These are phyloP conservation scores for Microcebus griseorufus DNA, from an alignment of 2,113 vertebrate genomes.

Conservation along the genomic window DNA sequence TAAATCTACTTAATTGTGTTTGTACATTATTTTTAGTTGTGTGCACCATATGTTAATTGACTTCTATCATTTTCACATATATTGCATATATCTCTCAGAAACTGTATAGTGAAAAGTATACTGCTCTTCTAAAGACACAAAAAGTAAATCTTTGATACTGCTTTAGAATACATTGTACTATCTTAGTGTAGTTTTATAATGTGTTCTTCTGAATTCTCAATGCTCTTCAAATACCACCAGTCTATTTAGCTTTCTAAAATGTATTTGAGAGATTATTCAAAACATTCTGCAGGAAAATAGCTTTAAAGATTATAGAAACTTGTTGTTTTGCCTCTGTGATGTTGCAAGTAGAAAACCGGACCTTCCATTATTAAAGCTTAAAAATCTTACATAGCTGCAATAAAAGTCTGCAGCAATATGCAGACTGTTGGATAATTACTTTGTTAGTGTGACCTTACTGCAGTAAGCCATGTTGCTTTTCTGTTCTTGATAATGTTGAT, in stretches of 20 bases:
- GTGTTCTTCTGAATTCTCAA: not conserved
- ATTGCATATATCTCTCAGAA: not conserved
- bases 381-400: not conserved
- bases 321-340: not conserved
- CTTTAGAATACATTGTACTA: conserved; percentile 4
- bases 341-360: not conserved
- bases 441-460: not conserved
- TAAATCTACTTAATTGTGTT: not conserved
- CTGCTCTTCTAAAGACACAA: not conserved
- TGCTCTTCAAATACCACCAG: not conserved
- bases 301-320: conserved; percentile 9
- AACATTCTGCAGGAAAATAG: not conserved
- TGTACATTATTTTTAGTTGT: not conserved
- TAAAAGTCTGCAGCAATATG: not conserved
- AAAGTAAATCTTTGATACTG: not conserved
- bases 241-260: not conserved
- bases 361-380: conserved; percentile 1
- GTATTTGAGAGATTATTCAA: conserved; percentile 52
- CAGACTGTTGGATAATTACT: not conserved
- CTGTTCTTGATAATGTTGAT: not conserved
- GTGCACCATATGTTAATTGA: not conserved
- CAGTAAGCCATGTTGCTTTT: not conserved
- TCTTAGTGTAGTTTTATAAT: not conserved
- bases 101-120: not conserved
- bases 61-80: not conserved